Base-by-base conservation (phyloP, 2,797 vertebrate species). In the Hybognathus amarus region DNA sequence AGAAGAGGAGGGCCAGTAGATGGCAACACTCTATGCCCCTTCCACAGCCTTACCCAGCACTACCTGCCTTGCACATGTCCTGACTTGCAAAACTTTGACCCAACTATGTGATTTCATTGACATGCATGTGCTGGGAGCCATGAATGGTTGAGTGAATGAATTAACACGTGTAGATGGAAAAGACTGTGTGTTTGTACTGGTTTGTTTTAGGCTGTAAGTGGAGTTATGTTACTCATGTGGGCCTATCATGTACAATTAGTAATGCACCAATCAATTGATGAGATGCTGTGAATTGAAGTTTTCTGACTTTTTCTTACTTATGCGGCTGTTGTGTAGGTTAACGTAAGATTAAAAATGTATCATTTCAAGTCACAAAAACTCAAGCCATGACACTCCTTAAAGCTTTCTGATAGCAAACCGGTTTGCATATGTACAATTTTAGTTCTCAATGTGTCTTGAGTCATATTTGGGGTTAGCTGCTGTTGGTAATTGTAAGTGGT, bases 1-100 rank as follows among this genome's bases (percentile, higher is more conserved):
- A 40, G 98, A 99, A 89, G 95, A 97, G 93, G 97, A 95, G 84
- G 89, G 92, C 88, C 94, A 89, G 64, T 93, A 94, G 94, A 87
- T 92, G 89, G 84, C 66, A 87, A 69, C 75, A 83, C 77, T 67
- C 27, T 61, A 22, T 66, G 64, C 33, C 73, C 38, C 79, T 73
- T 76, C 90, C 90, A 89, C 88, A 88, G 83, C 90, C 83, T 88
- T 80, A 86, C 84, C 82, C 63, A 71, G 67, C 85, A 87, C 87
- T 87, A 85, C 87, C 83, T 76, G 84, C 85, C 88, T 86, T 85
- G 69, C 40, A 71, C 74, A 81, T 47, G 85, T 87, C 87, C 82
- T 86, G 86, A 87, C 88, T 87, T 85, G 87, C 80, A 56, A 86
- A 87, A 77, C 56, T 30, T 81, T 75, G 77, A 76, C 81, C 67